Conservation (phyloP, 2,113 vertebrate species). For the Oceanites oceanicus region DNA sequence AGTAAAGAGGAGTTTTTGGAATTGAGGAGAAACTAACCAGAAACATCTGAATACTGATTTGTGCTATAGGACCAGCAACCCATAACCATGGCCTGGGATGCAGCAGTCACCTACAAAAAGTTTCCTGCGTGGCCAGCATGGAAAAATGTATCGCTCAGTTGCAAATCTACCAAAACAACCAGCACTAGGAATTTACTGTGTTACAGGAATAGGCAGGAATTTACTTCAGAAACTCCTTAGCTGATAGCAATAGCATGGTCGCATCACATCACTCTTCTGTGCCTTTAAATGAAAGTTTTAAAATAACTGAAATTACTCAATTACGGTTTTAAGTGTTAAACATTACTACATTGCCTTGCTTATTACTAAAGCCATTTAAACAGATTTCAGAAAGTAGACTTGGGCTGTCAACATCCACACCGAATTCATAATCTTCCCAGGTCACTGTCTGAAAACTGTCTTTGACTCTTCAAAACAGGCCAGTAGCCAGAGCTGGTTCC, state of each 20-base stretch:
- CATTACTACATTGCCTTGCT: background rate
- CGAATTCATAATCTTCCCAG: background rate
- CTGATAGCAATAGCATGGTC: background rate
- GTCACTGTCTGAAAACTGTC: background rate
- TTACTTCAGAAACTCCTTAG: background rate
- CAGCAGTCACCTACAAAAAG: background rate
- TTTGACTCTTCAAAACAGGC: background rate
- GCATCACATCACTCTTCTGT: background rate
- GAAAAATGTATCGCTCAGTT: background rate
- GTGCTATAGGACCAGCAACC: background rate
- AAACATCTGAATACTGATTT: background rate
- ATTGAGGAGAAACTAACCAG: background rate
- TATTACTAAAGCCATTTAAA: background rate
- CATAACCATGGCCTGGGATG: background rate
- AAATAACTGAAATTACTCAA: background rate
- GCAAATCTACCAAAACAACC: background rate
- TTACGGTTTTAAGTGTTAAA: background rate
- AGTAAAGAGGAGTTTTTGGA: background rate
- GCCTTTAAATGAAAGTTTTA: background rate
- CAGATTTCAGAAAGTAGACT: background rate
- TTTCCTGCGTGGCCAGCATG: fast-evolving
- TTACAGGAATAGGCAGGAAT: background rate
- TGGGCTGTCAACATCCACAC: background rate
- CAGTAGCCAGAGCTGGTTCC: background rate
- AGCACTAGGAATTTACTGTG: background rate